Conservation (phyloP, 2,797 vertebrate genomes). For the Muscicapa comitata region DNA sequence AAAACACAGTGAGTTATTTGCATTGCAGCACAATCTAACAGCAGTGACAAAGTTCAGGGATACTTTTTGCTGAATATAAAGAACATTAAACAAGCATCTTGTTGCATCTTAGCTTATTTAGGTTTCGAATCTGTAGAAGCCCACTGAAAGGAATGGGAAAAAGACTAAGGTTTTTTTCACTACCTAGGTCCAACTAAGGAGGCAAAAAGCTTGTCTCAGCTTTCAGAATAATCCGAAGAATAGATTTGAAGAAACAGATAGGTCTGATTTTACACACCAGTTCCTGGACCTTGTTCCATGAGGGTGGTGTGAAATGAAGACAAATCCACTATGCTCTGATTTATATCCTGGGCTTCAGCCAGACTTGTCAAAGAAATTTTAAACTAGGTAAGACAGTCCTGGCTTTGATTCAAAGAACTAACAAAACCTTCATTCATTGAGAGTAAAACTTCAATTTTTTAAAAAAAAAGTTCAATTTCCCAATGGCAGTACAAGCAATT, state of each 20-base stretch:
- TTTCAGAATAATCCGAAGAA: neutral
- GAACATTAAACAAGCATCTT: neutral
- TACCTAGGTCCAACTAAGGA: neutral
- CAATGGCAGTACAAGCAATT: neutral
- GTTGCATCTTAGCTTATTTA: neutral
- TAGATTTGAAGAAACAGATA: neutral
- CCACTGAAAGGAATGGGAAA: neutral
- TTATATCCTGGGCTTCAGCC: neutral
- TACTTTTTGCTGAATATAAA: neutral
- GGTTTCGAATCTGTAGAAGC: neutral
- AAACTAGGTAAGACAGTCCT: conserved; percentile 9
- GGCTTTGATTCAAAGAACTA: conserved; percentile 18
- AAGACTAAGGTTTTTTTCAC: neutral
- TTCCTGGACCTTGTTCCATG: neutral
- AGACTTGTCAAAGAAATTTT: conserved; percentile 28
- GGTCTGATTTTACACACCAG: neutral
- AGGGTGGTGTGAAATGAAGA: conserved; percentile 7
- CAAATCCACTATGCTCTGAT: neutral
- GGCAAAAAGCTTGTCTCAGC: neutral
- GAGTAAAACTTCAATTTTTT: neutral
- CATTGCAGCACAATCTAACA: neutral
- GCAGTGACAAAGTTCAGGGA: neutral
- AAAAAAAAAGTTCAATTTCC: neutral
- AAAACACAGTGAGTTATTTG: neutral
- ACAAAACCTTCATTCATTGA: conserved; percentile 7